These are phyloP conservation scores for Rhamphomyia laevipes DNA, from an alignment of 2,888 invertebrate species.

Conservation along the genomic window DNA sequence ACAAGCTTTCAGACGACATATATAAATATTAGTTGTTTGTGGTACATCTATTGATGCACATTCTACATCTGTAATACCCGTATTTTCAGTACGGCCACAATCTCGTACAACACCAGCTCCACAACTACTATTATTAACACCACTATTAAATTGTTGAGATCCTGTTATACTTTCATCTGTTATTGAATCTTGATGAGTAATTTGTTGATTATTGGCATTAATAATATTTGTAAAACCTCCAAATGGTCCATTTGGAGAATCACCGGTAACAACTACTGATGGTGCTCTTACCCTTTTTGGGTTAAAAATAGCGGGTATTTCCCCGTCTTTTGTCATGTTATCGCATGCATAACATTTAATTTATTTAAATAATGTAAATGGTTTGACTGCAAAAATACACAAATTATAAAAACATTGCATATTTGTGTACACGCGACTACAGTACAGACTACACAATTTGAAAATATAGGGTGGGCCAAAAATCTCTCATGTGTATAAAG, in stretches of 20 bases:
- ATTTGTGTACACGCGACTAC: no score
- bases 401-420: no score
- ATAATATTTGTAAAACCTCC: slow-evolving; percentile 39
- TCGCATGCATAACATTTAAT: no score
- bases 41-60: slow-evolving; percentile 23
- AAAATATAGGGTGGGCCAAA: no score
- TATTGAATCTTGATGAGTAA: slow-evolving; percentile 43
- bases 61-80: slow-evolving; percentile 26
- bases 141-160: background rate
- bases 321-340: slow-evolving; percentile 56
- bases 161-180: slow-evolving; percentile 35
- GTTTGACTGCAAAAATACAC: no score
- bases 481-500: no score
- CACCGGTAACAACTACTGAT: slow-evolving; percentile 57
- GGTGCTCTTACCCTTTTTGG: slow-evolving; percentile 58
- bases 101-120: slow-evolving; percentile 2
- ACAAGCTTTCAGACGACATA: slow-evolving; percentile 40
- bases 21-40: slow-evolving; percentile 25
- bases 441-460: no score
- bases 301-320: slow-evolving; percentile 72
- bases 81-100: slow-evolving; percentile 18
- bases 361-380: no score
- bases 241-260: slow-evolving; percentile 44
- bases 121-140: background rate
- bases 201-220: slow-evolving; percentile 38